phyloP scores from a whole-genome alignment of 2,113 vertebrate genomes.

The Ifrita kowaldi region DNA sequence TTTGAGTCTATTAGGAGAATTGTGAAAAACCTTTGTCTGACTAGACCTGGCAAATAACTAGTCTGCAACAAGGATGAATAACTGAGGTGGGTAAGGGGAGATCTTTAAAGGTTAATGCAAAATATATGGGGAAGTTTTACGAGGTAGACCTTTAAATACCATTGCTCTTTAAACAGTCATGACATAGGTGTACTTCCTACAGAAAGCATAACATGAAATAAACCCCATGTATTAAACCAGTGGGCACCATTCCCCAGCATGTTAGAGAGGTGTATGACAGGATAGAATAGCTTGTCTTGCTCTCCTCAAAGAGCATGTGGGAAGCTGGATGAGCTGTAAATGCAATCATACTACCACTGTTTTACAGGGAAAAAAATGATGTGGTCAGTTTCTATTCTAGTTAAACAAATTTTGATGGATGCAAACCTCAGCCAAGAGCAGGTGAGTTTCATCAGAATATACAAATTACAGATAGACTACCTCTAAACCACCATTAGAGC shows the following conservation, averaged over 20 bases:
- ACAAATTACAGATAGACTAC: background rate
- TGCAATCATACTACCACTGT: background rate
- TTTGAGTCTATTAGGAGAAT: background rate
- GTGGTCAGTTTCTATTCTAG: background rate
- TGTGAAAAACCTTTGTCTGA: background rate
- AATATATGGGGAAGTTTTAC: background rate
- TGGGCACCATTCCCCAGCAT: background rate
- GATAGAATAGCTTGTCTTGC: background rate
- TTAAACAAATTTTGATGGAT: background rate
- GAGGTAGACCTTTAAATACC: slow-evolving; percentile 28
- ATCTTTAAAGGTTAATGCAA: slow-evolving; percentile 30
- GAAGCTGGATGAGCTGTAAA: background rate
- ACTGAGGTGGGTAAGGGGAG: background rate
- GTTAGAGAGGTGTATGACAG: background rate
- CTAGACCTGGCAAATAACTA: background rate
- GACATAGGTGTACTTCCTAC: background rate
- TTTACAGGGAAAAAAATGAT: background rate
- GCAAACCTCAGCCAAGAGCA: background rate
- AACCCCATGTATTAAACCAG: background rate
- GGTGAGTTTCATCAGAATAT: background rate
- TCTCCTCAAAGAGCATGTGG: background rate
- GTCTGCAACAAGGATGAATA: background rate
- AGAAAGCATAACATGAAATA: background rate
- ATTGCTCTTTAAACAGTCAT: background rate
- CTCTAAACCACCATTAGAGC: background rate